Conservation (phyloP, 2,113 vertebrate genomes). For the Microtus ochrogaster region DNA sequence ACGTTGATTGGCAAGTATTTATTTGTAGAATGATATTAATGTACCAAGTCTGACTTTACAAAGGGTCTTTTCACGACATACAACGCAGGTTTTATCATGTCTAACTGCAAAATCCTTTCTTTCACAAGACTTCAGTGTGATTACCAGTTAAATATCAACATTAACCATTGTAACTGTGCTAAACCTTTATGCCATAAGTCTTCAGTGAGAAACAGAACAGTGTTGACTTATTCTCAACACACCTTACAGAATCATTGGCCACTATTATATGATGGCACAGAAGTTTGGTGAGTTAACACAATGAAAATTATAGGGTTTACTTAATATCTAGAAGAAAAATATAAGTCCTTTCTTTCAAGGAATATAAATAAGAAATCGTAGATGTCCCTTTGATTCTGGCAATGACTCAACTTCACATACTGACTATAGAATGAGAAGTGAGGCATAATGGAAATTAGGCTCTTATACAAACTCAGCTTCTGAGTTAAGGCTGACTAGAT, state of each 20-base stretch:
- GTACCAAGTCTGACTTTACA: neutral
- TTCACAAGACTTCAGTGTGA: conserved; percentile 26
- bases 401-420: neutral
- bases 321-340: neutral
- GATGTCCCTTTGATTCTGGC: neutral
- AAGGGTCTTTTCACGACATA: neutral
- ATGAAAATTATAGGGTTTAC: neutral
- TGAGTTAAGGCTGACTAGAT: neutral
- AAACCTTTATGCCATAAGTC: neutral
- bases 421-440: neutral
- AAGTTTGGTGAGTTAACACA: neutral
- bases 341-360: neutral
- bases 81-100: neutral
- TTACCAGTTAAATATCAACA: neutral
- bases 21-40: neutral
- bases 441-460: neutral
- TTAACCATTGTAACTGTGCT: neutral
- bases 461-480: neutral
- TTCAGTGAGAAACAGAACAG: conserved; percentile 10
- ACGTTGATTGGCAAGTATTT: neutral
- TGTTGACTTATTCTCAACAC: neutral
- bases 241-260: neutral
- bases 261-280: neutral
- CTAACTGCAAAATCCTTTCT: neutral
- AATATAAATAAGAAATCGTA: neutral